Evolutionary conservation across 2,888 invertebrate species (phyloP), one percentile per base, ranked within the genome.

Genomic region (Drosophila ustulata): DNA sequence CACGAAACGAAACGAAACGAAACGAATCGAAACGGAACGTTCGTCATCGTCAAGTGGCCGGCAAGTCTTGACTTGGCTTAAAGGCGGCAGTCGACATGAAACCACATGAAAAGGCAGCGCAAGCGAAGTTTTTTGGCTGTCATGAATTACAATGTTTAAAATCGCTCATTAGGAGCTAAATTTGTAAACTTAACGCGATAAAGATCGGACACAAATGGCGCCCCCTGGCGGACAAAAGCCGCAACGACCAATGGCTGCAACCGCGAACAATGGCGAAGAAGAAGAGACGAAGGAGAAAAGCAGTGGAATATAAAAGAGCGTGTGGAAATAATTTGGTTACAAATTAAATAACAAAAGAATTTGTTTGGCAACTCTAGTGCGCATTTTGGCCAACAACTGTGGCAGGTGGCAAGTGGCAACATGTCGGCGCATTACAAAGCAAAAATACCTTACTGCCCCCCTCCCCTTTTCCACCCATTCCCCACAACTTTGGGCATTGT

Each of bases 241-340:
- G 37, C 47, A 56, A 6, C 32, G 53, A 26, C 67, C 62, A 66
- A 67, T 71, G 65, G 59, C 43, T 39, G 41, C 51, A 37, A 43
- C 46, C 34, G 9, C 13, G 30, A 71, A 78, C 75, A 80, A 78
- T 76, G 71, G 4, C 5, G 18, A 25, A 37, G 52, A 34, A 7
- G 55, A 34, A 26, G 32, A 59, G 28, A 43, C 11, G 26, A 7
- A 3, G 26, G 26, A 3, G 3, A n/a, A 23, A 8, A 25, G 32
- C 2, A 9, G 37, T 4, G n/a, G 37, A 5, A 37, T n/a, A 1
- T 18, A 32, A 62, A 70, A 66, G 68, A 85, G 85, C 86, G 85
- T 86, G 85, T 89, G 87, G 88, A 85, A 87, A 89, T 89, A 89
- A 89, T 89, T 89, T 89, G 90, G 82, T 89, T 81, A 89, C 89